A percentile compares a stretch with the other conserved stretches of the same genome.
Conservation (phyloP, 2,888 invertebrate species). For the Drosophila anomelani region DNA sequence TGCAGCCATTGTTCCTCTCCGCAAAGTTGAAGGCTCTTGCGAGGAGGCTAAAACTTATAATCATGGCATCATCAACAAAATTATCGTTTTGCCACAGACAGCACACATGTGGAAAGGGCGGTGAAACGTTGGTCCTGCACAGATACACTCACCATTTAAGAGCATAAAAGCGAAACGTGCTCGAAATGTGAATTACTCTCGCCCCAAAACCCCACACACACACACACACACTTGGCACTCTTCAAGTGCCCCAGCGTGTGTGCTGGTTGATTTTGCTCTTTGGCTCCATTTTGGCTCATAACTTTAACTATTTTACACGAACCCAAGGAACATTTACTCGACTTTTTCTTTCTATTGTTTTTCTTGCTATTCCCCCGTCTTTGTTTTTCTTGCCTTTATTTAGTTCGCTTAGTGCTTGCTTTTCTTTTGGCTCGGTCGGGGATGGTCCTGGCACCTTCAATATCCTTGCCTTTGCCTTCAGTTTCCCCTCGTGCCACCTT, state of each 20-base stretch:
- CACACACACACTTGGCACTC: slow-evolving; percentile 14
- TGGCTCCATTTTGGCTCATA: slow-evolving; percentile 64
- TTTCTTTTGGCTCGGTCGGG: slow-evolving; percentile 18
- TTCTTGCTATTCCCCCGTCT: neutral
- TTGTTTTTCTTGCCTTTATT: slow-evolving; percentile 52
- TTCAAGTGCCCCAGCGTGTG: slow-evolving; percentile 38
- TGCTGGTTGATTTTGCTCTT: slow-evolving; percentile 59
- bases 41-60: slow-evolving; percentile 69
- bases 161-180: slow-evolving; percentile 76
- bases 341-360: slow-evolving; percentile 31
- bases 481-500: neutral
- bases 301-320: slow-evolving; percentile 75
- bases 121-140: slow-evolving; percentile 24
- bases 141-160: slow-evolving; percentile 77
- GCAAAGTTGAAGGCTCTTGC: slow-evolving; percentile 47
- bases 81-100: slow-evolving; percentile 70
- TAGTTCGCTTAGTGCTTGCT: slow-evolving; percentile 67
- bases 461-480: neutral
- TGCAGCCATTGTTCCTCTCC: slow-evolving; percentile 55
- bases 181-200: slow-evolving; percentile 75
- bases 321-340: slow-evolving; percentile 59
- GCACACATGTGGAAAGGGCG: slow-evolving; percentile 31
- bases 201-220: slow-evolving; percentile 30
- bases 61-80: slow-evolving; percentile 77
- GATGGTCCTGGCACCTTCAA: slow-evolving; percentile 13